Conservation (phyloP, 2,888 invertebrate species). For the Polydrusus pterygomalis region DNA sequence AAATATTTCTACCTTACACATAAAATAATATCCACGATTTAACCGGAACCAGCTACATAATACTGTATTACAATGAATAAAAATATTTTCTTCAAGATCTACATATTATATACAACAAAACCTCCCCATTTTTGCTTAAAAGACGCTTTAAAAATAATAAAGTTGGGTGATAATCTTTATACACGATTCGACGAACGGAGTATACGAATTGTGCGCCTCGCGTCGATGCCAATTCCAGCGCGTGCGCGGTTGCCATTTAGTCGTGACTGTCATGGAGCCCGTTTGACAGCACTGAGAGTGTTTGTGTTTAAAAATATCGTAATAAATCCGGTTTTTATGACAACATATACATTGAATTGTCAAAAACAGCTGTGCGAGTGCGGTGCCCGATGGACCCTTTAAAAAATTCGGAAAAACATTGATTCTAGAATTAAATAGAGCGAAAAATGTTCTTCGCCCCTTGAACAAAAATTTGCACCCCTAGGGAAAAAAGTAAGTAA, state of each 20-base stretch:
- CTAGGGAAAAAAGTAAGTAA: conserved; percentile 47
- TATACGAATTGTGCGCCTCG: conserved; percentile 28
- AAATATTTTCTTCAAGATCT: background rate
- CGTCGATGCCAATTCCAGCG: conserved; percentile 54
- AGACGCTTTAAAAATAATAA: too few relatives aligned
- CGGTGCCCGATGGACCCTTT: conserved; percentile 53
- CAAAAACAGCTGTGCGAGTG: conserved; percentile 64
- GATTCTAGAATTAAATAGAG: conserved; percentile 21
- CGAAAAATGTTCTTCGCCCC: conserved; percentile 44
- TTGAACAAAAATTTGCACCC: conserved; percentile 45
- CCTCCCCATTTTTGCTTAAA: background rate
- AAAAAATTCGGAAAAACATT: conserved; percentile 35
- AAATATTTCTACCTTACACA: background rate
- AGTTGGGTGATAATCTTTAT: background rate
- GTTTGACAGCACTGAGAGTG: conserved; percentile 69
- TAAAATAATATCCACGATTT: background rate
- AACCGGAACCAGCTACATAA: too few relatives aligned
- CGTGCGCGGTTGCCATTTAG: conserved; percentile 59
- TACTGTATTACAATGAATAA: too few relatives aligned
- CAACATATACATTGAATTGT: conserved; percentile 64
- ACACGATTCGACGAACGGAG: conserved; percentile 8
- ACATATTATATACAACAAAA: background rate
- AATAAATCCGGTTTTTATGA: conserved; percentile 67
- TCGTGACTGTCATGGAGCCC: conserved; percentile 70
- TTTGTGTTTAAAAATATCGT: conserved; percentile 69